Evolutionary conservation across 2,113 vertebrate genomes (phyloP), one percentile per base, ranked within the genome.

Genomic region (Cryptoleucopteryx plumbea): DNA sequence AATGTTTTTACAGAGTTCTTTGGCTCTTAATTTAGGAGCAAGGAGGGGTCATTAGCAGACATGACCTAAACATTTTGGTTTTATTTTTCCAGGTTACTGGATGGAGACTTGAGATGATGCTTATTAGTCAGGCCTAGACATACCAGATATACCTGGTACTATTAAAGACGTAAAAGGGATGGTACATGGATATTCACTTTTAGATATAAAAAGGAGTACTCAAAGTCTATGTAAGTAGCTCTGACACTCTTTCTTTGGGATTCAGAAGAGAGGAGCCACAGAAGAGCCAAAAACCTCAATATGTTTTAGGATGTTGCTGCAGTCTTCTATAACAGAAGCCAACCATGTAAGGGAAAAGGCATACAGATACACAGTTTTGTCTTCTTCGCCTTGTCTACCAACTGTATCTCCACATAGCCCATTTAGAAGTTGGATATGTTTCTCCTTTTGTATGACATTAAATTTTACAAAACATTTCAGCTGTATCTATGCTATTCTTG

Each of bases 321-420:
- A 56, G 16, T 67, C 25, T 62, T 68, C 38, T 50, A 4, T 31
- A 68, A 42, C 7, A 63, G 10, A 81, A 90, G 17, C 61, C 47
- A 87, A 36, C 7, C 12, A 80, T 1, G 0, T 9, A 56, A 43
- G 23, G 58, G 36, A 45, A 88, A 80, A 89, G 32, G 45, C 11
- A 22, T 20, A 50, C 4, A 6, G 4, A 11, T 16, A 5, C 2
- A 3, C 3, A 40, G 6, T 10, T 93, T 32, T 56, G 29, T 8
- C 20, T 77, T 61, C 48, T 83, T 13, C 61, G 32, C 19, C 43
- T 78, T 23, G 5, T 34, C 40, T 67, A 61, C 5, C 52, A 61
- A 27, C 8, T 52, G 0, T 10, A 27, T 32, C 22, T 21, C 58
- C 55, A 52, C n/a, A 62, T 0, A 45, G 13, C 7, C 17, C 32